A percentile compares a stretch with the other conserved stretches of the same genome.
Evolutionary conservation across 2,888 invertebrate species (phyloP).

Genomic region (Escarpia spicata): DNA sequence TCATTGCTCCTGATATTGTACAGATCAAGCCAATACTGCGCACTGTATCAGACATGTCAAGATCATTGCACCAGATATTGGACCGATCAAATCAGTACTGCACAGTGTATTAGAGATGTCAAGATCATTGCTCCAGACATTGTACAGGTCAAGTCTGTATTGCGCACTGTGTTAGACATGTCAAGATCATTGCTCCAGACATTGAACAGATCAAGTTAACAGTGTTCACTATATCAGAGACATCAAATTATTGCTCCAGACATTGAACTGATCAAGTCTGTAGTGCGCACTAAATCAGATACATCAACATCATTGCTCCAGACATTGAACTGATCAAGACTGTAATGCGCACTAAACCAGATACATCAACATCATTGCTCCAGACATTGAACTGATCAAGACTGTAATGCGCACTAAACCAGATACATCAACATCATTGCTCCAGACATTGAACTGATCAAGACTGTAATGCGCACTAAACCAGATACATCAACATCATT

Average conservation of each 20-base stretch:
- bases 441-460: no score
- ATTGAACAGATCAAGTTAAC: no score
- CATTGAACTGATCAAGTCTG: background rate
- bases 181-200: background rate
- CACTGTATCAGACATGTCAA: background rate
- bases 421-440: no score
- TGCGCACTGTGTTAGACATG: no score
- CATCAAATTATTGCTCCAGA: background rate
- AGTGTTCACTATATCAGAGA: no score
- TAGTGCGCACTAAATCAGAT: background rate
- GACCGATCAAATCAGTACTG: background rate
- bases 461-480: no score
- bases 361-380: background rate
- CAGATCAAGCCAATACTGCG: background rate
- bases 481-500: no score
- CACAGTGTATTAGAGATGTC: no score
- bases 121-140: no score
- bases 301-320: background rate
- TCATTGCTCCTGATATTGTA: background rate
- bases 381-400: background rate
- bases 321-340: background rate
- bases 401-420: no score
- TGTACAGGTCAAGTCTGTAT: no score
- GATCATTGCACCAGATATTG: background rate
- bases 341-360: background rate